phyloP scores from a whole-genome alignment of 2,888 invertebrate genomes.

The Drosophila aldrichi region DNA sequence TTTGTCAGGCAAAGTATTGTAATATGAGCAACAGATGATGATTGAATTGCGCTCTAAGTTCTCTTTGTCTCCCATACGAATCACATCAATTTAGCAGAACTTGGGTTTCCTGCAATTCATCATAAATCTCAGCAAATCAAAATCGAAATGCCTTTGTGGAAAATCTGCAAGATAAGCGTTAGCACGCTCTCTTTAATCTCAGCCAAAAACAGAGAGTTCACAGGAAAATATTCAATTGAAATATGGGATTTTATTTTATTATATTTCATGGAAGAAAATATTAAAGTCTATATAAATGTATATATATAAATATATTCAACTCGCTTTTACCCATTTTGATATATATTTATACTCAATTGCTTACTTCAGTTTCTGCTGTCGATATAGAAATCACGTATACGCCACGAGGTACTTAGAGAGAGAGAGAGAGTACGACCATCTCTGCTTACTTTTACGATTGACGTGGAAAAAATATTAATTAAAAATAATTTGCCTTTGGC shows the following conservation, averaged over 20 bases:
- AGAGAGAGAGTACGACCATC: neutral
- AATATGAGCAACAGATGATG: slow-evolving; percentile 1
- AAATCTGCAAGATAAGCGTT: neutral
- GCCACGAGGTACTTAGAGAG: neutral
- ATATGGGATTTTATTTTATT: neutral
- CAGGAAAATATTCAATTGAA: neutral
- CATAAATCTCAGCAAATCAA: neutral
- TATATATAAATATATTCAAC: neutral
- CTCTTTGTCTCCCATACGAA: neutral
- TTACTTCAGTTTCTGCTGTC: neutral
- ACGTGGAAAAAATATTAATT: neutral
- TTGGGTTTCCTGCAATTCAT: neutral
- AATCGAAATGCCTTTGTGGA: neutral
- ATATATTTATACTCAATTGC: neutral
- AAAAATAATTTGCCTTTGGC: slow-evolving; percentile 1
- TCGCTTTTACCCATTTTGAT: neutral
- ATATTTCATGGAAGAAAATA: neutral
- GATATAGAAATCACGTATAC: neutral
- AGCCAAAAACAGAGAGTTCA: too few relatives aligned
- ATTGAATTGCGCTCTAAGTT: neutral
- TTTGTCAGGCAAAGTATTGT: slow-evolving; percentile 8
- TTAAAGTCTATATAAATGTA: neutral
- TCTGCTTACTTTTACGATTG: too few relatives aligned
- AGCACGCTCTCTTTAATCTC: neutral
- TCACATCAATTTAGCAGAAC: neutral